These are phyloP conservation scores for Helogale parvula DNA, from an alignment of 2,113 vertebrate genomes.

Conservation along the genomic window DNA sequence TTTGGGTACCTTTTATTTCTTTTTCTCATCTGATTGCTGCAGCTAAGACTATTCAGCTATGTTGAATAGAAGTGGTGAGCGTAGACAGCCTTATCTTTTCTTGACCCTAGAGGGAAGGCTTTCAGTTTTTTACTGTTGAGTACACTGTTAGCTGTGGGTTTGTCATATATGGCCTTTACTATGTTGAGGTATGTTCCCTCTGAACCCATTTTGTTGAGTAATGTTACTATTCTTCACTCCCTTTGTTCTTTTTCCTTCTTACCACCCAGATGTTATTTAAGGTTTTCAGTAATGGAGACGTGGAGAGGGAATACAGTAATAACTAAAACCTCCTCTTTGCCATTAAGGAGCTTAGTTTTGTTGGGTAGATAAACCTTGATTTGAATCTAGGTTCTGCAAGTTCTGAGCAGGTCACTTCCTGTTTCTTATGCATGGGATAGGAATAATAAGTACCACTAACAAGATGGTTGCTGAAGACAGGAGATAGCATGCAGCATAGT, in stretches of 20 bases:
- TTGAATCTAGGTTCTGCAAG: neutral
- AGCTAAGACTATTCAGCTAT: neutral
- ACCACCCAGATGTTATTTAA: neutral
- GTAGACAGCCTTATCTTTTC: neutral
- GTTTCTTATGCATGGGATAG: neutral
- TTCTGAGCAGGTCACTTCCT: neutral
- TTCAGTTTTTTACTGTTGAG: neutral
- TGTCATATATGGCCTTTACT: neutral
- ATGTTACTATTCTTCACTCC: neutral
- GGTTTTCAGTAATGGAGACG: neutral
- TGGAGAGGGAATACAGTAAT: neutral
- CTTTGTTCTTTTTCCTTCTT: conserved; percentile 28
- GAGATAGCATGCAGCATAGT: neutral
- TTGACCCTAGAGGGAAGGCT: neutral
- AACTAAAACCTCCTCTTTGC: neutral
- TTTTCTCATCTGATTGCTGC: neutral
- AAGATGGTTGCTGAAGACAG: neutral
- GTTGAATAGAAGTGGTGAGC: neutral
- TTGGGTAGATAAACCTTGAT: neutral
- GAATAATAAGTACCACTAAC: neutral
- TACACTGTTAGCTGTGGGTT: neutral
- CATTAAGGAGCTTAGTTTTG: neutral
- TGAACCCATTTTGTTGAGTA: neutral
- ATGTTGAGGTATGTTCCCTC: neutral
- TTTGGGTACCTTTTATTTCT: neutral